Base-by-base conservation (phyloP, 1,140 invertebrate genomes). In the Apocrypta bakeri region DNA sequence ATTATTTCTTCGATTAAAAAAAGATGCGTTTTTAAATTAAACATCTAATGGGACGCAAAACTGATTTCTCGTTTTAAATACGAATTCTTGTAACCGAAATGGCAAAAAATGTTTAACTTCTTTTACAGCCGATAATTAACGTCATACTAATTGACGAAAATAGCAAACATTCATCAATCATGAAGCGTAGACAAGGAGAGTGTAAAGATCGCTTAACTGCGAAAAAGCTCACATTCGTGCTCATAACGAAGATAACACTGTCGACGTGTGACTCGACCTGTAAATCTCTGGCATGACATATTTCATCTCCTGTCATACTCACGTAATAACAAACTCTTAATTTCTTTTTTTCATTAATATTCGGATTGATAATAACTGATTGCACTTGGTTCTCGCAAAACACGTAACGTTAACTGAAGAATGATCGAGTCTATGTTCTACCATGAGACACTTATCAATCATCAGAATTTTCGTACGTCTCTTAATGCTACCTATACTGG, bases 341-440 rank as follows among this genome's bases (percentile, higher is more conserved):
- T 82, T 69, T 31, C 73, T 64, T 48, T 81, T 72, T 33, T 40
- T 71, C 27, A 64, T 27, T 68, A 71, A 77, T 78, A 78, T 66
- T 66, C 63, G 27, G 27, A 25, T n/a, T 56, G 56, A 77, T 71
- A 40, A 69, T 74, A 79, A 79, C 71, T 83, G 76, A 83, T 83
- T 83, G 81, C 81, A 83, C 81, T 83, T 82, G 25, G 72, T 82
- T 82, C 68, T 71, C 68, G 74, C 66, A 33, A 72, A 77, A 61
- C 69, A 80, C 21, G n/a, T 82, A 82, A 82, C 81, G 81, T 77
- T 82, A 82, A 82, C 81, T 72, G 81, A 82, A 74, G 81, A 82
- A 82, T 74, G 68, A 82, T 78, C 42, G 66, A 72, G 29, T 40
- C 74, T 82, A 82, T 56, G 69, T 72, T 82, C 29, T 82, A 82